Base-by-base conservation (phyloP, 2,113 vertebrate genomes). In the Bujurquina vittata region DNA sequence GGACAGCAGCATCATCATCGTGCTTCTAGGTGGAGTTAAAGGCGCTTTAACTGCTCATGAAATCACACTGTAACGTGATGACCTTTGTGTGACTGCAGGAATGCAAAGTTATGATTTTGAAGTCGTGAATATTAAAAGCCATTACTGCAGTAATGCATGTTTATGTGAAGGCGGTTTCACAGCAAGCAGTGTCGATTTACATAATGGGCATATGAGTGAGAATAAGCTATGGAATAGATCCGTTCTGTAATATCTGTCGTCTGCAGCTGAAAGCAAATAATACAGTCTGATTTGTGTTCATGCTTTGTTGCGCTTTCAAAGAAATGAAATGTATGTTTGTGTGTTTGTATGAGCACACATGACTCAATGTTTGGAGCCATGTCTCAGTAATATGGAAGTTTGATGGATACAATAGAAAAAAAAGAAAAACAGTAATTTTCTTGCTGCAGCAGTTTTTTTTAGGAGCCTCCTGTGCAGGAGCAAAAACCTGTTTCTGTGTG, bases 231-330 rank as follows among this genome's bases (percentile, higher is more conserved):
- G 10, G 52, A 76, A 55, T 35, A 9, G 43, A 72, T n/a, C 54
- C 54, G 26, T 54, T 52, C 40, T 20, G 72, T 43, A 33, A 81
- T 81, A 37, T 55, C 17, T 10, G 35, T 52, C 37, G 14, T 12
- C 26, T 54, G 10, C 55, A 20, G 75, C 80, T 59, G 58, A 20
- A 31, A 67, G 85, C 69, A 56, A 69, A 67, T 69, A 79, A 43
- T 2, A 6, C 67, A 54, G 1, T 31, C 23, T 0, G 76, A 79
- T 75, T 33, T 46, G 46, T 29, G 7, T 60, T 75, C 17, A 69
- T 22, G 43, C 60, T 74, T 65, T 81, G 62, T 81, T 58, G 46
- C 3, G 22, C 46, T 72, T 54, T 54, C 67, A 72, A 31, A 49
- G 15, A 49, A 72, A 33, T 9, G 26, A 72, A 52, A 83, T n/a